phyloP scores from a whole-genome alignment of 1,140 invertebrate genomes.

The Drosophila kikkawai region DNA sequence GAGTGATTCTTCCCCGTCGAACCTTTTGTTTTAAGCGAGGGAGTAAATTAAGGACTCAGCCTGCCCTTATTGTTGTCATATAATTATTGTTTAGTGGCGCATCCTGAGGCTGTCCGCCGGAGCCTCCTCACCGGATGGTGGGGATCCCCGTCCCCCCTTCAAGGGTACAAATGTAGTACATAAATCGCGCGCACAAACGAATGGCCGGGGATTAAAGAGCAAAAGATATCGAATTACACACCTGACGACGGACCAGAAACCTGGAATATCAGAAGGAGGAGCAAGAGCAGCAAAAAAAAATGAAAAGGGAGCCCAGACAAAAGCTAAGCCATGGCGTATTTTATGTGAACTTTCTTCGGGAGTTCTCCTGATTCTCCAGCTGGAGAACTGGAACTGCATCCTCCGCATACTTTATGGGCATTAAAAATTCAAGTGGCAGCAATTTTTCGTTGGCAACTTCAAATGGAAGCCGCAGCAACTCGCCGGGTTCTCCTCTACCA shows the following conservation, averaged over 20 bases:
- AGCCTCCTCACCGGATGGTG: constrained; percentile 57
- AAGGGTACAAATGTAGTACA: constrained; percentile 78
- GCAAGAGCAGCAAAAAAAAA: neutral
- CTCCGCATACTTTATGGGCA: constrained; percentile 83
- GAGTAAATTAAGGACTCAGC: constrained; percentile 33
- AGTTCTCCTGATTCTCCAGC: constrained; percentile 33
- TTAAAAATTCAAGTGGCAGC: constrained; percentile 85
- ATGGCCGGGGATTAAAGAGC: constrained; percentile 80
- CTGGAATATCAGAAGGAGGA: neutral
- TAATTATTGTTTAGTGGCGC: constrained; percentile 83
- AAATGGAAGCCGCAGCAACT: constrained; percentile 73
- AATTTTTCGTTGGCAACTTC: constrained; percentile 84
- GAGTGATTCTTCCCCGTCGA: neutral
- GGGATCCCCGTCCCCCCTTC: constrained; percentile 15
- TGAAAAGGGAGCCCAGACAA: constrained; percentile 58
- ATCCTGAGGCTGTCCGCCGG: constrained; percentile 64
- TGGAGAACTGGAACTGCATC: constrained; percentile 45
- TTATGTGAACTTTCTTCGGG: constrained; percentile 80
- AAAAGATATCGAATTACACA: constrained; percentile 85
- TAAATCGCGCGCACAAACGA: constrained; percentile 84
- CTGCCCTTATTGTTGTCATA: constrained; percentile 76
- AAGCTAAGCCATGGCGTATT: constrained; percentile 79
- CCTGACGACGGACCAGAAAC: constrained; percentile 69
- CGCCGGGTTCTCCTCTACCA: constrained; percentile 9
- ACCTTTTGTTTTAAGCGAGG: constrained; percentile 37